A percentile compares a stretch with the other conserved stretches of the same genome.
Conservation (phyloP, 2,888 invertebrate genomes). For the Andrena dorsata region DNA sequence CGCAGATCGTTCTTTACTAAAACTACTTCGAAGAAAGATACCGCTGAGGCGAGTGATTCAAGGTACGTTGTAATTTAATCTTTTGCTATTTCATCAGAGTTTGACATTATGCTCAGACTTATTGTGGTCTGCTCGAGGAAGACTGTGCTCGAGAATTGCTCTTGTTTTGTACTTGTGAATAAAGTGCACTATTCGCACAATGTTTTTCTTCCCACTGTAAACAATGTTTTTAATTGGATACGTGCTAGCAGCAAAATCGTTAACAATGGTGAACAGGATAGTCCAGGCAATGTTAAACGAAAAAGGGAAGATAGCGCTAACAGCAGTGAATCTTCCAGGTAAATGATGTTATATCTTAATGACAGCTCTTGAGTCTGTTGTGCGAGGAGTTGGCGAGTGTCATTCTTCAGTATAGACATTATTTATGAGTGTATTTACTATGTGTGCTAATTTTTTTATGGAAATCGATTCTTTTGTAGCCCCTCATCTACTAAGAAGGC, state of each 20-base stretch:
- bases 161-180: slow-evolving; percentile 25
- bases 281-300: slow-evolving; percentile 68
- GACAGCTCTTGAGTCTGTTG: neutral
- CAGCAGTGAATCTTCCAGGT: slow-evolving; percentile 66
- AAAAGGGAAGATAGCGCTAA: slow-evolving; percentile 69
- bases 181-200: slow-evolving; percentile 14
- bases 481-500: slow-evolving; percentile 65
- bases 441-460: too few relatives aligned
- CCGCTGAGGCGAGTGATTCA: slow-evolving; percentile 56
- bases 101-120: slow-evolving; percentile 65
- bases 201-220: slow-evolving; percentile 21
- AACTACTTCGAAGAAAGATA: slow-evolving; percentile 72
- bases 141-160: slow-evolving; percentile 36
- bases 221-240: slow-evolving; percentile 71
- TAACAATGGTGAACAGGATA: slow-evolving; percentile 56
- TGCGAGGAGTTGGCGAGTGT: neutral
- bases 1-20: slow-evolving; percentile 85
- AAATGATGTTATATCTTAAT: slow-evolving; percentile 26
- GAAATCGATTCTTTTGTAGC: slow-evolving; percentile 34
- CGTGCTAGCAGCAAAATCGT: slow-evolving; percentile 65
- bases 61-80: slow-evolving; percentile 73
- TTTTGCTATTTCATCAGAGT: neutral
- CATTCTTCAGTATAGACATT: too few relatives aligned
- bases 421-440: too few relatives aligned
- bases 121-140: slow-evolving; percentile 32